phyloP scores from a whole-genome alignment of 2,888 invertebrate genomes.

The Tipula lateralis region DNA sequence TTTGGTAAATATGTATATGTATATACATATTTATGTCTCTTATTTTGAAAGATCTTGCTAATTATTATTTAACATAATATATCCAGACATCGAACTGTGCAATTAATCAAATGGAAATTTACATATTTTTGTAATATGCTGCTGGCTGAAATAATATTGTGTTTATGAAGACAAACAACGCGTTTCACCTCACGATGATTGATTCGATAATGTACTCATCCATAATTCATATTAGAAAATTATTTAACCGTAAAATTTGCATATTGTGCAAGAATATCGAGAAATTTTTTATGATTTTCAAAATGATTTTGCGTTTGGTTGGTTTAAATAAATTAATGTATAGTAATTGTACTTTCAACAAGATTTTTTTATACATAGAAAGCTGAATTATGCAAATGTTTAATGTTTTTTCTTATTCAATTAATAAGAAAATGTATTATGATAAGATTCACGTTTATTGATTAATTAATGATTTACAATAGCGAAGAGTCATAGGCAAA shows the following conservation, averaged over 20 bases:
- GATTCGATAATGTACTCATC: not conserved
- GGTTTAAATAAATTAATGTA: not conserved
- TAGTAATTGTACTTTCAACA: not conserved
- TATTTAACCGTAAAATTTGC: not conserved
- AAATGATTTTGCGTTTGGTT: not conserved
- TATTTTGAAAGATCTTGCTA: not conserved
- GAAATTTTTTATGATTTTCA: not conserved
- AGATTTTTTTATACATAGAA: not conserved
- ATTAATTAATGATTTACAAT: no score
- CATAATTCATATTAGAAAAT: not conserved
- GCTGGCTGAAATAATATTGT: not conserved
- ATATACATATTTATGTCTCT: not conserved
- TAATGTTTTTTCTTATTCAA: not conserved
- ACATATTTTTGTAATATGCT: not conserved
- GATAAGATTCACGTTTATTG: no score
- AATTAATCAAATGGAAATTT: not conserved
- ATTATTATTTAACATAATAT: not conserved
- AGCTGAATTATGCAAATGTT: not conserved
- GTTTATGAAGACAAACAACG: not conserved
- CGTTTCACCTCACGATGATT: not conserved
- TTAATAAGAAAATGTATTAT: not conserved
- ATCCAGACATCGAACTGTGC: not conserved
- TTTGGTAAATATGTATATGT: no score
- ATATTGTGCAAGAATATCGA: not conserved
- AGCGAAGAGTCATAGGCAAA: no score